These are phyloP conservation scores for Saccostrea cuccullata DNA, from an alignment of 1,140 invertebrate genomes.

Conservation along the genomic window DNA sequence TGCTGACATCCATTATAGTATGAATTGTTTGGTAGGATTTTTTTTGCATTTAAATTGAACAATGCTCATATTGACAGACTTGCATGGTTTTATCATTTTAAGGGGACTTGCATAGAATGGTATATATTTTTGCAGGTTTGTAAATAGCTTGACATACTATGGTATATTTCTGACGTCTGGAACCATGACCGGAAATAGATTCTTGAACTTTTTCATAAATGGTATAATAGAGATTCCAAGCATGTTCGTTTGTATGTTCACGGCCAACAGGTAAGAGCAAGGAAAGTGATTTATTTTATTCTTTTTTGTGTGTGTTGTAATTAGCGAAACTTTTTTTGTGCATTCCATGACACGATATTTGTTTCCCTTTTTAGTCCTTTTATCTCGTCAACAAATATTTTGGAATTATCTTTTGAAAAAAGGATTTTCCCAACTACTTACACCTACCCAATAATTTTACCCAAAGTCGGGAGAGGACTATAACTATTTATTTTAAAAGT, in stretches of 20 bases:
- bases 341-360: too few species aligned
- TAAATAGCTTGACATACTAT: conserved; percentile 77
- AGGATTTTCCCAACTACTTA: too few species aligned
- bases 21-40: neutral
- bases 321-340: too few species aligned
- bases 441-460: too few species aligned
- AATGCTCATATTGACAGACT: neutral
- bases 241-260: conserved; percentile 83
- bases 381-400: too few species aligned
- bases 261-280: conserved; percentile 79
- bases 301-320: too few species aligned
- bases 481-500: too few species aligned
- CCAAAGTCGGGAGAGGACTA: too few species aligned
- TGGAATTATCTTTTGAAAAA: too few species aligned
- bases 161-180: conserved; percentile 75
- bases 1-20: neutral
- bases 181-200: conserved; percentile 73
- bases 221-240: conserved; percentile 83
- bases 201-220: conserved; percentile 75
- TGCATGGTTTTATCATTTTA: neutral
- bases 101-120: neutral
- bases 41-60: neutral
- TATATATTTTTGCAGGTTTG: conserved; percentile 67
- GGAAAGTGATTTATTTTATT: too few species aligned
- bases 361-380: too few species aligned